These are phyloP conservation scores for Oophaga sylvatica DNA, from an alignment of 2,797 vertebrate species.

Conservation along the genomic window DNA sequence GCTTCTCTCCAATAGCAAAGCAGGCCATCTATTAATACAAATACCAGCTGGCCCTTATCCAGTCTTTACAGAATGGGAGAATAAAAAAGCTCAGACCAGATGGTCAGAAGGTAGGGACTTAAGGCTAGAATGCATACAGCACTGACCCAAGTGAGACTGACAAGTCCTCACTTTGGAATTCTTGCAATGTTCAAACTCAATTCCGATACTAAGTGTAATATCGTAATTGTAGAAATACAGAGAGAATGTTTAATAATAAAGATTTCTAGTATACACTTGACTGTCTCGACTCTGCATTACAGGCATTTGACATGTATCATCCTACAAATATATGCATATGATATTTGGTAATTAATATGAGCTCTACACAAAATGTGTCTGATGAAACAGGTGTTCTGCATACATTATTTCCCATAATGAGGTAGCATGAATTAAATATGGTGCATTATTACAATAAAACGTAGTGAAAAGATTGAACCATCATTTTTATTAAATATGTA, in stretches of 20 bases:
- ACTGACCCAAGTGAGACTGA: conserved; percentile 6
- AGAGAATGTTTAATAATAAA: background rate
- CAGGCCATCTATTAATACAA: conserved; percentile 62
- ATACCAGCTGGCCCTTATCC: conserved; percentile 59
- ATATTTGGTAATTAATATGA: background rate
- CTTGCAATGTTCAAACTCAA: background rate
- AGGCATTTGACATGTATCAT: background rate
- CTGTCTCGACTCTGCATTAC: background rate
- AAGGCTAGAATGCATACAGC: conserved; percentile 50
- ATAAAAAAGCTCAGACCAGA: conserved; percentile 56
- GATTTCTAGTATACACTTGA: background rate
- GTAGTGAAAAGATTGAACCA: too few relatives aligned
- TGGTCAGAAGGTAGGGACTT: conserved; percentile 55
- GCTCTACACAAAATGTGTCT: background rate
- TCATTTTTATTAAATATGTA: too few relatives aligned
- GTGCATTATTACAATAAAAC: too few relatives aligned
- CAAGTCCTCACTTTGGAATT: conserved; percentile 14
- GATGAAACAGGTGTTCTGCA: too few relatives aligned
- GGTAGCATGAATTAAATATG: too few relatives aligned
- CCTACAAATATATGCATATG: background rate
- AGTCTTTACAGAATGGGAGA: conserved; percentile 54
- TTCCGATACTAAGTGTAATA: background rate
- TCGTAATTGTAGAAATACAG: background rate
- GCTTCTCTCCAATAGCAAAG: conserved; percentile 52
- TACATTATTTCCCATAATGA: background rate